Evolutionary conservation across 2,888 invertebrate genomes (phyloP), one percentile per base, ranked within the genome.

Genomic region (Scelioninae gen. 1): DNA sequence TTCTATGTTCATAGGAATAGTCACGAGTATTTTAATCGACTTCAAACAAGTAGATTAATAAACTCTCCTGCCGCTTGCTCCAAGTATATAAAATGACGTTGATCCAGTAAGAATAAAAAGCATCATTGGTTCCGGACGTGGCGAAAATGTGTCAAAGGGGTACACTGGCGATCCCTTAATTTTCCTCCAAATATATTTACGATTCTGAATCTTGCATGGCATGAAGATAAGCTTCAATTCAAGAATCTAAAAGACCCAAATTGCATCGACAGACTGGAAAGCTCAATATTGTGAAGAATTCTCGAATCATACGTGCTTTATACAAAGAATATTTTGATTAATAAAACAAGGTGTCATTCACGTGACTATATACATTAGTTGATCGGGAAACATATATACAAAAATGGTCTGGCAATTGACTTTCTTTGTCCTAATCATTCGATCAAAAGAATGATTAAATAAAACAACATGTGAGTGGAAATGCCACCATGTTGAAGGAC

Each of bases 291-390:
- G 47, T 55, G 68, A 77, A 69, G 74, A 74, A 72, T 76, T 63
- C 65, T 65, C 60, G 32, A 51, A 63, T 51, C 5, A 55, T 47
- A 69, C 56, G 75, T 78, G 77, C 60, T 78, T 82, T 79, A 49
- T 80, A 77, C 74, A 76, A 80, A 80, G 66, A 79, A 66, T 49
- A 82, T 53, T 34, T 65, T 58, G 65, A 82, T 79, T 76, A 83
- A 72, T 77, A 71, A 76, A 79, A 68, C 71, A 58, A 68, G 45
- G 23, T 40, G 45, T 66, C 69, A 49, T 49, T 62, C 45, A 58
- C 60, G 62, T 63, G 38, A 80, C 62, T 77, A 83, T 80, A 32
- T 83, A 80, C 80, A 76, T 49, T 38, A 56, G 60, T 72, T 65
- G 66, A 71, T 79, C 49, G 47, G 68, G 45, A 76, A 76, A 76